A percentile compares a stretch with the other conserved stretches of the same genome.
These are phyloP conservation scores for Vesta saturnalis DNA, from an alignment of 2,888 invertebrate genomes.

Conservation along the genomic window DNA sequence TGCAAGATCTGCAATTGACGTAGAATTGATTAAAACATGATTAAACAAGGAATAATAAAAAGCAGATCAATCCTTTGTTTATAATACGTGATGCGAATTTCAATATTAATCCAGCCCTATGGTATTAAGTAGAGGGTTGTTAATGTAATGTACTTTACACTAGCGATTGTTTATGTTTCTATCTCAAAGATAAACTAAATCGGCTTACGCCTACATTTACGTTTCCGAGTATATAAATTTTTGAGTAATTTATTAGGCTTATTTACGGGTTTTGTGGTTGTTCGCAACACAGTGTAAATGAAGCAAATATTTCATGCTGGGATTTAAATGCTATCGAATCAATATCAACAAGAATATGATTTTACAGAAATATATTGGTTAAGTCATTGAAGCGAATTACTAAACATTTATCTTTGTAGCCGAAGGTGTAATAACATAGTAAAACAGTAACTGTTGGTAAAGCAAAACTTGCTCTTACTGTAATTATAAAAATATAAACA, in stretches of 20 bases:
- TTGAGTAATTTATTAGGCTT: background rate
- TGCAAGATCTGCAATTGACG: constrained; percentile 52
- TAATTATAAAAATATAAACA: constrained; percentile 22
- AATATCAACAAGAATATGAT: constrained; percentile 9
- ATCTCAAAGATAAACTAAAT: constrained; percentile 23
- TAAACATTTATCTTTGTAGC: constrained; percentile 26
- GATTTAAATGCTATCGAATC: too few species aligned
- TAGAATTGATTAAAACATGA: constrained; percentile 55
- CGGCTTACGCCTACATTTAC: constrained; percentile 14
- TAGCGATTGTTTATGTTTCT: constrained; percentile 25
- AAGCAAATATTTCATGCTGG: too few species aligned
- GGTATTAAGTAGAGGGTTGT: constrained; percentile 17
- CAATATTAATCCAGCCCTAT: constrained; percentile 11
- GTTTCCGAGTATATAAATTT: constrained; percentile 2
- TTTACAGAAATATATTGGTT: constrained; percentile 16
- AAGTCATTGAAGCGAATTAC: constrained; percentile 24
- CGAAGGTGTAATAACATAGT: constrained; percentile 29
- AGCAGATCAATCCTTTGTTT: background rate
- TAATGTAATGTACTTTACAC: constrained; percentile 19
- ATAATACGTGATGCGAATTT: background rate
- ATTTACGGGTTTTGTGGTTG: too few species aligned
- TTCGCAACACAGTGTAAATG: too few species aligned
- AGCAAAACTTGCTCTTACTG: constrained; percentile 23
- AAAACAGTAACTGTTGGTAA: constrained; percentile 27
- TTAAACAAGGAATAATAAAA: constrained; percentile 34